Percentiles rank a stretch among this genome's conserved stretches.
Conservation (phyloP, 2,797 vertebrate genomes). For the Lates japonicus region DNA sequence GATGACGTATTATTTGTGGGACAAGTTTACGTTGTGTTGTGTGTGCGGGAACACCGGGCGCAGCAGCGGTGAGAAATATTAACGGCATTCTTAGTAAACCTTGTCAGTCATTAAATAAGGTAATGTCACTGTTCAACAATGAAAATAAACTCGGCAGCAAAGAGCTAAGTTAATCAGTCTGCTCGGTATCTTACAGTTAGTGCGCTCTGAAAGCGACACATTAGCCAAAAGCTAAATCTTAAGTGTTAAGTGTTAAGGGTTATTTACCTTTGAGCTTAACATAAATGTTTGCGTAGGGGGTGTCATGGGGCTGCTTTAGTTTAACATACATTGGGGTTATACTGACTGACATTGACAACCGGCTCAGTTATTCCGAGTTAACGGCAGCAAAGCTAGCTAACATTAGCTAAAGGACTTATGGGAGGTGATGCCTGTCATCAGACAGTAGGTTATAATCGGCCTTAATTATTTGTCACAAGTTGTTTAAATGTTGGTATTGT, state of each 20-base stretch:
- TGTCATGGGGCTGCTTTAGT: not conserved
- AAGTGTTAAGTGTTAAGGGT: not conserved
- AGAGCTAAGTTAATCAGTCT: not conserved
- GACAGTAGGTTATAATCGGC: accelerated
- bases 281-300: not conserved
- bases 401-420: not conserved
- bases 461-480: not conserved
- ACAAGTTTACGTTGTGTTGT: constrained; percentile 51
- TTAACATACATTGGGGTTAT: not conserved
- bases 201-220: not conserved
- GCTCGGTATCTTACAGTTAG: not conserved
- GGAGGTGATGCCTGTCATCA: not conserved
- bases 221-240: constrained; percentile 28
- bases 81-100: constrained; percentile 4
- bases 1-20: constrained; percentile 76
- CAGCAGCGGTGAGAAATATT: constrained; percentile 6
- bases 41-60: constrained; percentile 39
- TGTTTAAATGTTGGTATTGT: not conserved
- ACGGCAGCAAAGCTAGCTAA: constrained; percentile 9
- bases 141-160: not conserved
- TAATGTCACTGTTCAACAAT: constrained; percentile 24
- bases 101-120: constrained; percentile 28
- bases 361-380: not conserved
- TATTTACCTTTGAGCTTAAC: not conserved
- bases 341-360: not conserved